These are phyloP conservation scores for Panurus biarmicus DNA, from an alignment of 2,113 vertebrate species.

Conservation along the genomic window DNA sequence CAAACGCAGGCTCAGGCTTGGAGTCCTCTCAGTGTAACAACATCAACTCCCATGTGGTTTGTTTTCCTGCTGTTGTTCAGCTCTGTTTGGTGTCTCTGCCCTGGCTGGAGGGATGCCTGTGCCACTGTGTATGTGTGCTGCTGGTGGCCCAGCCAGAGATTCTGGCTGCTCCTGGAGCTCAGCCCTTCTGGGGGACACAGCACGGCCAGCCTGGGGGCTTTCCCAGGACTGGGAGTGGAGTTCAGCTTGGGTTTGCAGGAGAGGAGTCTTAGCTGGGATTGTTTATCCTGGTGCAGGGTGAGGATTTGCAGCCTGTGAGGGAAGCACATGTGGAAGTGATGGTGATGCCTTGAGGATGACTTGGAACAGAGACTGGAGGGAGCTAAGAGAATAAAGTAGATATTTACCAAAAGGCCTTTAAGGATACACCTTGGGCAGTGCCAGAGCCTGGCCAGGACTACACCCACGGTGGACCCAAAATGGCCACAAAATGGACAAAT, in stretches of 20 bases:
- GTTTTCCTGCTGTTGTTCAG: neutral
- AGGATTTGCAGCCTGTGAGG: neutral
- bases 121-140: accelerated
- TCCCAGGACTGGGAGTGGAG: accelerated
- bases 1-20: accelerated
- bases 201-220: accelerated
- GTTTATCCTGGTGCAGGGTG: no score
- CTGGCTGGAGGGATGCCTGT: neutral
- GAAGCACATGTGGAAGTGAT: neutral
- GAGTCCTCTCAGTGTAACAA: accelerated
- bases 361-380: neutral
- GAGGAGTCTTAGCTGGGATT: neutral
- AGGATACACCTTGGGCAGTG: neutral
- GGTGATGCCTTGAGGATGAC: neutral
- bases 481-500: neutral
- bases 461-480: neutral
- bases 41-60: accelerated
- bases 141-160: accelerated
- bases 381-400: neutral
- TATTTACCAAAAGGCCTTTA: neutral
- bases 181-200: accelerated
- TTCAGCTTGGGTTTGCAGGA: neutral
- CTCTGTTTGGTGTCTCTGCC: neutral
- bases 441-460: neutral
- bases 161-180: neutral